A percentile compares a stretch with the other conserved stretches of the same genome.
These are phyloP conservation scores for Alectoris magna DNA, from an alignment of 2,797 vertebrate genomes.

Conservation along the genomic window DNA sequence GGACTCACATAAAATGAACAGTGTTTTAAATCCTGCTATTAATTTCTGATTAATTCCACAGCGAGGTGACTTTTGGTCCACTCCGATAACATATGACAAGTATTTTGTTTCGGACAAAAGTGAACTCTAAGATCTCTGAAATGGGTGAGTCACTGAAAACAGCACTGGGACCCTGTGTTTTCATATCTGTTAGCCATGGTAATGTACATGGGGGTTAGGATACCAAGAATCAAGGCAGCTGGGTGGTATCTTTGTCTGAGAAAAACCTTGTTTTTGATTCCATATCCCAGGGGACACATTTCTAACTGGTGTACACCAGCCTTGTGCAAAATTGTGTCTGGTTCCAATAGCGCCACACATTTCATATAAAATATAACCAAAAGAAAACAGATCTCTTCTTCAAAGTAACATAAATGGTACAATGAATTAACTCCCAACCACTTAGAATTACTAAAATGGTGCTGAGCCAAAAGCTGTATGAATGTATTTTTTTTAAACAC, in stretches of 20 bases:
- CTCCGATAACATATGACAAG: background rate
- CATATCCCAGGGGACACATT: background rate
- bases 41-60: background rate
- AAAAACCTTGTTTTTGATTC: background rate
- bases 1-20: background rate
- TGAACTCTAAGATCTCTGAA: background rate
- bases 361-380: slow-evolving; percentile 23
- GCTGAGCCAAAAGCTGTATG: background rate
- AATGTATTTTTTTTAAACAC: background rate
- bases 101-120: background rate
- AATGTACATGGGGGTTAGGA: background rate
- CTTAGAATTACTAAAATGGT: background rate
- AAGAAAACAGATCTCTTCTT: slow-evolving; percentile 18
- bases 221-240: background rate
- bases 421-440: background rate
- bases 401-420: slow-evolving; percentile 11
- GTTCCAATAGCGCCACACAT: background rate
- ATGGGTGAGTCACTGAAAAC: background rate
- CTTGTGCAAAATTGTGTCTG: background rate
- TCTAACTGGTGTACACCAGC: background rate
- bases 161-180: background rate
- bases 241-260: background rate
- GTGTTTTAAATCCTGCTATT: background rate
- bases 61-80: background rate
- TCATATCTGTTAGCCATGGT: background rate